Percentiles rank a stretch among this genome's conserved stretches.
Conservation (phyloP, 1,140 invertebrate genomes). For the Calliopsis andreniformis region DNA sequence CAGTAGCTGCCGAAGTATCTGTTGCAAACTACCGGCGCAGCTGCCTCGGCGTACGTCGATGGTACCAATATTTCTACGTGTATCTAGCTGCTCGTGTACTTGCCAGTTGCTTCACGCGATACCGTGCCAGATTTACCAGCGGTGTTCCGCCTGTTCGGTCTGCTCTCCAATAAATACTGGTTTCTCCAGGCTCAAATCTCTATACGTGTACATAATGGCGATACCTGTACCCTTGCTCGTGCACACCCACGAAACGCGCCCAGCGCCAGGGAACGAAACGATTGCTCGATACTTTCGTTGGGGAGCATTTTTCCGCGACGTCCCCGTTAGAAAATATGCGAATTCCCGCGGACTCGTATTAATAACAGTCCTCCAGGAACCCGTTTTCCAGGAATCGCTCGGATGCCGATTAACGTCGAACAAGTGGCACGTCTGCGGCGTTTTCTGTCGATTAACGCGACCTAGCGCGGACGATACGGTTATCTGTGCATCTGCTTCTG, state of each 20-base stretch:
- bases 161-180: conserved; percentile 39
- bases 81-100: conserved; percentile 43
- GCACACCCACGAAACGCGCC: conserved; percentile 20
- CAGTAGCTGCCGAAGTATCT: conserved; percentile 37
- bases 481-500: too few relatives aligned
- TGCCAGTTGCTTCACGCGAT: conserved; percentile 49
- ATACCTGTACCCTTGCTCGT: conserved; percentile 1
- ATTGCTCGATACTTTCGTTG: conserved; percentile 24
- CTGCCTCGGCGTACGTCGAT: conserved; percentile 32
- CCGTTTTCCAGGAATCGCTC: conserved; percentile 1
- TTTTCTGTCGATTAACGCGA: not conserved
- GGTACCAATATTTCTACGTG: conserved; percentile 47
- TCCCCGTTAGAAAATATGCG: conserved; percentile 9
- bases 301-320: not conserved
- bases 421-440: not conserved
- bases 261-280: not conserved
- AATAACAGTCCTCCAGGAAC: conserved; percentile 22
- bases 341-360: conserved; percentile 26
- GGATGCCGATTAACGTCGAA: conserved; percentile 1
- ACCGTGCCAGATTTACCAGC: conserved; percentile 50
- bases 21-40: conserved; percentile 51
- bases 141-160: not conserved
- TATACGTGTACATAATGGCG: conserved; percentile 8
- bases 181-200: conserved; percentile 25
- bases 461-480: not conserved